These are phyloP conservation scores for Ethmia dodecea DNA, from an alignment of 2,888 invertebrate species.

Conservation along the genomic window DNA sequence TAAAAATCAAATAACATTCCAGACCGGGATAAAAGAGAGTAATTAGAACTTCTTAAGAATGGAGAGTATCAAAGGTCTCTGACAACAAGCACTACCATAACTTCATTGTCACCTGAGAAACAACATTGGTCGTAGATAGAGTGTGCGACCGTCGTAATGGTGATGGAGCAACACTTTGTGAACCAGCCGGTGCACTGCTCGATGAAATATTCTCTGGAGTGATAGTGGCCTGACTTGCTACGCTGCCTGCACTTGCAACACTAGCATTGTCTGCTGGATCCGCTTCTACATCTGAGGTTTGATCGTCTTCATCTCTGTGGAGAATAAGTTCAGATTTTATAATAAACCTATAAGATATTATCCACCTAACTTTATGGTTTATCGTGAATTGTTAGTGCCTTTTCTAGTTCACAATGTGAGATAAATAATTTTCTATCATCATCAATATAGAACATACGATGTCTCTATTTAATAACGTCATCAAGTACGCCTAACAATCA, in stretches of 20 bases:
- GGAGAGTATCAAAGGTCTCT: too few relatives aligned
- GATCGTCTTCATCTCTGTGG: conserved; percentile 43
- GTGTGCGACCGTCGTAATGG: conserved; percentile 62
- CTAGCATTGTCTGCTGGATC: conserved; percentile 43
- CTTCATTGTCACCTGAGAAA: conserved; percentile 39
- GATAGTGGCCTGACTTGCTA: conserved; percentile 51
- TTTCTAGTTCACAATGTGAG: too few relatives aligned
- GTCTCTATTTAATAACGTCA: too few relatives aligned
- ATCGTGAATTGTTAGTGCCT: too few relatives aligned
- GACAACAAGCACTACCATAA: too few relatives aligned
- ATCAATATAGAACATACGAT: too few relatives aligned
- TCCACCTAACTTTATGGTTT: too few relatives aligned
- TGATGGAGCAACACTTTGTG: conserved; percentile 35
- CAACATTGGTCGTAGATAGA: conserved; percentile 37
- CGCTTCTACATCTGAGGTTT: conserved; percentile 38
- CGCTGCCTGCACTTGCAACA: conserved; percentile 44
- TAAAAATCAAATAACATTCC: too few relatives aligned
- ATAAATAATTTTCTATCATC: too few relatives aligned
- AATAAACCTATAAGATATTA: background rate
- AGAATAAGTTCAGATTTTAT: background rate
- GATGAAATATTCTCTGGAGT: conserved; percentile 61
- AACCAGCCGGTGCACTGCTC: conserved; percentile 49
- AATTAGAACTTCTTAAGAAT: too few relatives aligned
- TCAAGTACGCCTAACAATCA: too few relatives aligned
- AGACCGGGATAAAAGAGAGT: too few relatives aligned